A percentile compares a stretch with the other conserved stretches of the same genome.
Evolutionary conservation across 2,888 invertebrate genomes (phyloP).

Genomic region (Hirtodrosophila duncani): DNA sequence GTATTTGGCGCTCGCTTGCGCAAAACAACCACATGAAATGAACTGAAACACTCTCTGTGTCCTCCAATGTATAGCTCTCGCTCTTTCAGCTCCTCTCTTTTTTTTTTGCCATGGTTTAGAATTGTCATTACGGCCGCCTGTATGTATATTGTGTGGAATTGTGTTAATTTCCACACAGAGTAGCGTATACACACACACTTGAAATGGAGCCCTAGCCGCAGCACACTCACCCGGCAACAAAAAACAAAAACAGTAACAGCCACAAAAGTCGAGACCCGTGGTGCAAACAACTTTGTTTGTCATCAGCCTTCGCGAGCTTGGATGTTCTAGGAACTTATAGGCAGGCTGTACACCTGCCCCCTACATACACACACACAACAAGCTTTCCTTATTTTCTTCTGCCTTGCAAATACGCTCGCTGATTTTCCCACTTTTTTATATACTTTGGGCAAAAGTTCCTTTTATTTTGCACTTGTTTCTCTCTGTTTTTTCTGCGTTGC

Average conservation of each 20-base stretch:
- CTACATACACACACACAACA: too few relatives aligned
- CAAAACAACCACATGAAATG: conserved; percentile 15
- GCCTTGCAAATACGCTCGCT: too few relatives aligned
- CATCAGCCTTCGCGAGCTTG: too few relatives aligned
- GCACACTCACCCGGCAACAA: conserved; percentile 15
- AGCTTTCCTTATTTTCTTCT: too few relatives aligned
- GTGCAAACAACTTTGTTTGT: conserved; percentile 32
- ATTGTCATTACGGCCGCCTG: conserved; percentile 40
- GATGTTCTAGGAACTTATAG: too few relatives aligned
- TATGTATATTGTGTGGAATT: conserved; percentile 47
- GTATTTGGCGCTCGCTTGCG: conserved; percentile 40
- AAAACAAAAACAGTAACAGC: conserved; percentile 3
- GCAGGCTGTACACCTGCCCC: too few relatives aligned
- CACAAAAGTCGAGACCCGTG: conserved; percentile 13
- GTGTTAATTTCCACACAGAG: conserved; percentile 67
- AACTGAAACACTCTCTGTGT: conserved; percentile 7
- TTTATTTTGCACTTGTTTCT: too few relatives aligned
- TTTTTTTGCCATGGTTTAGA: conserved; percentile 28
- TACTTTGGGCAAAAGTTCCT: too few relatives aligned
- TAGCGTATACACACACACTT: conserved; percentile 24
- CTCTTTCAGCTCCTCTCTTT: conserved; percentile 9
- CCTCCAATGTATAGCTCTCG: neutral
- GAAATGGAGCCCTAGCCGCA: conserved; percentile 28
- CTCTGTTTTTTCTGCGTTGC: too few relatives aligned
- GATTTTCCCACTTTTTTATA: too few relatives aligned